Evolutionary conservation across 1,140 invertebrate species (phyloP), one percentile per base, ranked within the genome.

Genomic region (Glossosoma conforme): DNA sequence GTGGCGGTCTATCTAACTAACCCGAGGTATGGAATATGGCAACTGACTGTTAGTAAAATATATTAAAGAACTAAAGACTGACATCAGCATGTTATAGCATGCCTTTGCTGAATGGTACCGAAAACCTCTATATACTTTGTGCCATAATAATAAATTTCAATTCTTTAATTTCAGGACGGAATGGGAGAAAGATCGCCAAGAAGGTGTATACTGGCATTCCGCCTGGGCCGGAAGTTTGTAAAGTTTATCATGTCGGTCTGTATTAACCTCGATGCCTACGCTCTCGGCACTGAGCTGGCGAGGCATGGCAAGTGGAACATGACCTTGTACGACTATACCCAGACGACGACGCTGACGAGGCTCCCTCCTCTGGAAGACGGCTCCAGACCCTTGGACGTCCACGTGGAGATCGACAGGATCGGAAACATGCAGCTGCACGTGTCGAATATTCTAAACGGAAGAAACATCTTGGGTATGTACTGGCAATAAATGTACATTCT

Each of bases 391-490:
- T 54, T 86, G 0, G 77, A 77, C 58, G 86, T 85, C 0, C 74
- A 77, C 17, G 79, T 90, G 0, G 80, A 86, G 37, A 80, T 89
- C 1, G 77, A 87, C 61, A 80, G 72, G 47, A 87, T 88, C 30
- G 78, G 82, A 1, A 81, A 87, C 63, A 76, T 91, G 72, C 78
- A 86, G 52, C 65, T 91, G 36, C 87, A 90, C 57, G 77, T 89
- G n/a, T 77, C 80, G 2, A 85, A 91, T 67, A 68, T 87, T 13
- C 63, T 85, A 9, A 65, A 76, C 55, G 85, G 86, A 21, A 75
- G 78, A 11, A 74, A 74, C 19, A 62, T 83, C 8, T 64, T 91
- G 22, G 82, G 84, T 82, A 68, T n/a, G n/a, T n/a, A n/a, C n/a
- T n/a, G n/a, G n/a, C n/a, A n/a, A n/a, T n/a, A n/a, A n/a, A n/a